Evolutionary conservation across 2,113 vertebrate species (phyloP).

Genomic region (Bos taurus): DNA sequence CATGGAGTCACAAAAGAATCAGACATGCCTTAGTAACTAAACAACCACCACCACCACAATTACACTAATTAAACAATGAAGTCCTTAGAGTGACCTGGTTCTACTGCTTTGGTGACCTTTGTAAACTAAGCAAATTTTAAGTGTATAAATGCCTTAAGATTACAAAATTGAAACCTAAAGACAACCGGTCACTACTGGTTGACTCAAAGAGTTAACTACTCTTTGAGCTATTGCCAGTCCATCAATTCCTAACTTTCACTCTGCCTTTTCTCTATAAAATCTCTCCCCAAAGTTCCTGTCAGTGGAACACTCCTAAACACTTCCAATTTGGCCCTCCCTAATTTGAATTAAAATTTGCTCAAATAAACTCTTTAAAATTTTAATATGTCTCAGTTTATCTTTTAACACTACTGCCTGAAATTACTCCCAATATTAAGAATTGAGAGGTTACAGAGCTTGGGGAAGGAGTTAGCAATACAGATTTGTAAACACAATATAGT

Average conservation of each 20-base stretch:
- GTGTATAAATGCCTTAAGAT: not conserved
- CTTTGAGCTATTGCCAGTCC: not conserved
- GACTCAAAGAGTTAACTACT: not conserved
- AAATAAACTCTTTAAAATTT: not conserved
- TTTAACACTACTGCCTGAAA: not conserved
- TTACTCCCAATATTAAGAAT: not conserved
- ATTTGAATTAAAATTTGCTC: not conserved
- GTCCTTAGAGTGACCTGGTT: not conserved
- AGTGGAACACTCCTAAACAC: not conserved
- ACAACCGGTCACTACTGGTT: not conserved
- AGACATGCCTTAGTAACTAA: not conserved
- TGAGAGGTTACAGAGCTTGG: not conserved
- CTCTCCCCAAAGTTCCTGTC: not conserved
- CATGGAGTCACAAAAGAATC: not conserved
- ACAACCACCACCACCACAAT: not conserved
- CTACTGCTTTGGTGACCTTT: too few relatives aligned
- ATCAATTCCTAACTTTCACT: not conserved
- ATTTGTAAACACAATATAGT: not conserved
- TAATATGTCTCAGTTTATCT: not conserved
- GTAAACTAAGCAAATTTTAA: not conserved
- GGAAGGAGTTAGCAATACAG: not conserved
- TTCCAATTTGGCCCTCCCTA: not conserved
- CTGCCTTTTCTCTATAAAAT: not conserved
- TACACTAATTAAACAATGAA: not conserved
- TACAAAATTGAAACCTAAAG: not conserved